Conservation (phyloP, 2,888 invertebrate species). For the Criorhina ranunculi region DNA sequence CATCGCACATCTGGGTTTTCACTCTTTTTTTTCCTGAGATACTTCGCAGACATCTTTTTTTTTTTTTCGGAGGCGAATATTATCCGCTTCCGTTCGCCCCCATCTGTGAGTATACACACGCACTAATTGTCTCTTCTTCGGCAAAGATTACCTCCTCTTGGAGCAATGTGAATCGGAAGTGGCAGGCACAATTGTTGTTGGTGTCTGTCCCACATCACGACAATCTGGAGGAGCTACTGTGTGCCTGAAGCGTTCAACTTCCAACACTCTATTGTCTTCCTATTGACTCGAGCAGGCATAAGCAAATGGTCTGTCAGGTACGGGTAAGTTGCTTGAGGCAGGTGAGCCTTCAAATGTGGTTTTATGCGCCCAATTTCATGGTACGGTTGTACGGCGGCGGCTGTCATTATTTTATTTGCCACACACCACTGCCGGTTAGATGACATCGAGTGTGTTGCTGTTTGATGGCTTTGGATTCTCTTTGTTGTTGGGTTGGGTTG, state of each 20-base stretch:
- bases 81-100: conserved; percentile 34
- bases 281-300: conserved; percentile 49
- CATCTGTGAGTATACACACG: background rate
- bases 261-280: conserved; percentile 48
- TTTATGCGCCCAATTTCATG: conserved; percentile 57
- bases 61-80: conserved; percentile 18
- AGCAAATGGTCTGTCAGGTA: conserved; percentile 34
- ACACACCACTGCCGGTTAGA: conserved; percentile 15
- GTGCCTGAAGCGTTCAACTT: conserved; percentile 22
- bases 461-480: conserved; percentile 1
- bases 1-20: conserved; percentile 43
- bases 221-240: conserved; percentile 42
- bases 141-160: conserved; percentile 23
- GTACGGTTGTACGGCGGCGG: background rate
- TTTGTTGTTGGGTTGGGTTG: conserved; percentile 36
- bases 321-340: conserved; percentile 19
- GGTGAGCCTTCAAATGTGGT: conserved; percentile 61
- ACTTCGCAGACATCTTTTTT: background rate
- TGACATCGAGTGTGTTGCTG: conserved; percentile 18
- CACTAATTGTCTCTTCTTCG: background rate
- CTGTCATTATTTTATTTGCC: conserved; percentile 42
- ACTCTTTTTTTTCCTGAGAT: conserved; percentile 32
- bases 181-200: conserved; percentile 41
- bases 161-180: conserved; percentile 61
- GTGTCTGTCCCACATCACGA: conserved; percentile 33